Percentiles rank a stretch among this genome's conserved stretches.
phyloP scores from a whole-genome alignment of 2,888 invertebrate species.

The Nemoura dubitans region DNA sequence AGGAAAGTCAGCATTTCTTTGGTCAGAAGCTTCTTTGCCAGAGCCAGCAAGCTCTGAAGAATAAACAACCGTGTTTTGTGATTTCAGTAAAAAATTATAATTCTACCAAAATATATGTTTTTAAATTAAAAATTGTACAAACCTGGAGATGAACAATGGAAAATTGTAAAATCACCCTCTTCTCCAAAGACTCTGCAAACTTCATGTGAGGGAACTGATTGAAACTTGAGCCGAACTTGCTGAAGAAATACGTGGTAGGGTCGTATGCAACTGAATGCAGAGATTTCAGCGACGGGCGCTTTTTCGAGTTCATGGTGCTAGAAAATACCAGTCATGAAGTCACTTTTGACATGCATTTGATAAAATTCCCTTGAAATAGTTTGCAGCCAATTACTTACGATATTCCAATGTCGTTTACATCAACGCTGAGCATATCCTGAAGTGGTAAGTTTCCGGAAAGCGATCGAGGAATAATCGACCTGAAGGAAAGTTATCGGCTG shows the following conservation, averaged over 20 bases:
- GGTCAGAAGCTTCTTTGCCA: constrained; percentile 85
- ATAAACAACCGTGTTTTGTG: background rate
- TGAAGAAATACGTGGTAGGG: constrained; percentile 87
- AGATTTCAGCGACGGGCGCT: constrained; percentile 46
- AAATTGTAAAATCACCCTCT: constrained; percentile 72
- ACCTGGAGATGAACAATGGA: constrained; percentile 76
- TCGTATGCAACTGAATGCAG: constrained; percentile 70
- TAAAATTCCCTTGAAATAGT: too few relatives aligned
- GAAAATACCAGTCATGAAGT: background rate
- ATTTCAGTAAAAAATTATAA: constrained; percentile 12
- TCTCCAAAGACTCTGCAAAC: constrained; percentile 76
- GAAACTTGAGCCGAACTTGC: constrained; percentile 92
- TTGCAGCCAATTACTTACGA: constrained; percentile 25
- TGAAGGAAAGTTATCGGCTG: constrained; percentile 58
- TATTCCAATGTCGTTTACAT: constrained; percentile 30
- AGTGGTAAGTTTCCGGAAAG: constrained; percentile 75
- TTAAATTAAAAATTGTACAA: too few relatives aligned
- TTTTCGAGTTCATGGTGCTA: constrained; percentile 38
- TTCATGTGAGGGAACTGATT: constrained; percentile 87
- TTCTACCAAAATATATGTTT: too few relatives aligned
- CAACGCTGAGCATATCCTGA: constrained; percentile 42
- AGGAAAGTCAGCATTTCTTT: constrained; percentile 83
- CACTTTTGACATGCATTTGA: too few relatives aligned
- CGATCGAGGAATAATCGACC: constrained; percentile 91
- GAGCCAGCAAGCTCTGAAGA: constrained; percentile 75